Evolutionary conservation across 2,888 invertebrate species (phyloP).

Genomic region (Sympetrum striolatum): DNA sequence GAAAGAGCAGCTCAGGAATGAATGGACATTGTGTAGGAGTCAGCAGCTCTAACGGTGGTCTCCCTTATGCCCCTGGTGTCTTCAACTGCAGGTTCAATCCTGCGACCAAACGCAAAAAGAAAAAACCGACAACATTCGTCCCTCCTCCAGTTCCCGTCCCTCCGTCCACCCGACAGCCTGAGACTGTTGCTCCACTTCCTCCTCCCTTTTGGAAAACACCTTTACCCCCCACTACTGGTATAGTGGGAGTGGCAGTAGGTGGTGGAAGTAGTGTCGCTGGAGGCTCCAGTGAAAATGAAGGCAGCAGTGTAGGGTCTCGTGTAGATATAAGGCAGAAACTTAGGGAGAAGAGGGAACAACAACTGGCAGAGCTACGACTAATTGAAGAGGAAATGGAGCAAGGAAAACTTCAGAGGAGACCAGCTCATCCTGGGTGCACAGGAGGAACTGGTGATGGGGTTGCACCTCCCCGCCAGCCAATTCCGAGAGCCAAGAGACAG

Average conservation of each 20-base stretch:
- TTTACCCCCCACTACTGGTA: conserved; percentile 58
- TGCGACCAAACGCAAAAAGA: conserved; percentile 78
- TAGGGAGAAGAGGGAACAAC: conserved; percentile 87
- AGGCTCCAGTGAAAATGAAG: conserved; percentile 77
- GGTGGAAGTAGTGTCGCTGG: conserved; percentile 55
- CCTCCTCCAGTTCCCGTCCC: conserved; percentile 67
- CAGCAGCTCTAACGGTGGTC: conserved; percentile 46
- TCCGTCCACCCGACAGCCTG: conserved; percentile 44
- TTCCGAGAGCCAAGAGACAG: conserved; percentile 75
- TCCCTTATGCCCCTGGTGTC: conserved; percentile 76
- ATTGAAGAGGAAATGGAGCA: conserved; percentile 88
- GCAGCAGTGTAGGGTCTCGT: conserved; percentile 74
- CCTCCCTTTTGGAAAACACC: conserved; percentile 79
- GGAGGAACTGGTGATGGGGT: conserved; percentile 53
- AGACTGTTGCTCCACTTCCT: conserved; percentile 51
- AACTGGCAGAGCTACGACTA: conserved; percentile 80
- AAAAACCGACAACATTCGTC: conserved; percentile 88
- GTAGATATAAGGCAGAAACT: conserved; percentile 87
- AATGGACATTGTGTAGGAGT: not conserved
- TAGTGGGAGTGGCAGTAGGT: conserved; percentile 61
- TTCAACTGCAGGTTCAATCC: conserved; percentile 90
- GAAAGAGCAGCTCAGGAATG: not conserved
- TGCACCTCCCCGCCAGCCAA: conserved; percentile 67
- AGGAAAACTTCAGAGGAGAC: conserved; percentile 66
- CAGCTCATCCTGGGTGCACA: conserved; percentile 51